Conservation (phyloP, 2,113 vertebrate genomes). For the Pterocles gutturalis region DNA sequence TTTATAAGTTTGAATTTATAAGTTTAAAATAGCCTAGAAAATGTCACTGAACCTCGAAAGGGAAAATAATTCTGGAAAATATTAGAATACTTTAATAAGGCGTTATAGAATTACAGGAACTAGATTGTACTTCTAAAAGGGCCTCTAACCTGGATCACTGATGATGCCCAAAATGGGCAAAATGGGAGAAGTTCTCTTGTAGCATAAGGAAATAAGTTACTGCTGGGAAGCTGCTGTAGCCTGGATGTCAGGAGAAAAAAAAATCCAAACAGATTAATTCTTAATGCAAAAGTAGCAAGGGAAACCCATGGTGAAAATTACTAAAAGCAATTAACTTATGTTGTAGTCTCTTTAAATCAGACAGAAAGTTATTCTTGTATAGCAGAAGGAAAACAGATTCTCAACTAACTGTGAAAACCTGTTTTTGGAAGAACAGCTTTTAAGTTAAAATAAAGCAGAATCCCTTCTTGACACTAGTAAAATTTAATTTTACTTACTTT, state of each 20-base stretch:
- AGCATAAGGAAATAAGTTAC: not conserved
- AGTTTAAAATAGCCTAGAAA: not conserved
- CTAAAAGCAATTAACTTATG: not conserved
- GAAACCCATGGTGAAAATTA: not conserved
- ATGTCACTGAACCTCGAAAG: not conserved
- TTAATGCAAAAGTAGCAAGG: not conserved
- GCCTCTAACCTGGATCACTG: not conserved
- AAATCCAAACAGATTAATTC: not conserved
- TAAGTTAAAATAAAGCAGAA: not conserved
- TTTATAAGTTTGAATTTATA: not conserved
- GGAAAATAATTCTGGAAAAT: not conserved
- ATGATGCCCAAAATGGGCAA: not conserved
- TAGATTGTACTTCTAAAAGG: not conserved
- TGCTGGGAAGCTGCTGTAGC: not conserved
- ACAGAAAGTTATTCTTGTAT: not conserved
- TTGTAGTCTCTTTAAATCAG: not conserved
- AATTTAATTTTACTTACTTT: not conserved
- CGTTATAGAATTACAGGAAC: not conserved
- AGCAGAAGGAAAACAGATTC: not conserved
- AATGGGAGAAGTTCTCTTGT: not conserved
- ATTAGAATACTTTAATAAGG: not conserved
- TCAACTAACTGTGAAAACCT: not conserved
- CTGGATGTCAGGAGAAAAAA: not conserved
- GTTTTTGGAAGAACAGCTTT: not conserved
- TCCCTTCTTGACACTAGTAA: not conserved